Conservation (phyloP, 92 coral and sea anemone species). For the Heteractis magnifica region DNA sequence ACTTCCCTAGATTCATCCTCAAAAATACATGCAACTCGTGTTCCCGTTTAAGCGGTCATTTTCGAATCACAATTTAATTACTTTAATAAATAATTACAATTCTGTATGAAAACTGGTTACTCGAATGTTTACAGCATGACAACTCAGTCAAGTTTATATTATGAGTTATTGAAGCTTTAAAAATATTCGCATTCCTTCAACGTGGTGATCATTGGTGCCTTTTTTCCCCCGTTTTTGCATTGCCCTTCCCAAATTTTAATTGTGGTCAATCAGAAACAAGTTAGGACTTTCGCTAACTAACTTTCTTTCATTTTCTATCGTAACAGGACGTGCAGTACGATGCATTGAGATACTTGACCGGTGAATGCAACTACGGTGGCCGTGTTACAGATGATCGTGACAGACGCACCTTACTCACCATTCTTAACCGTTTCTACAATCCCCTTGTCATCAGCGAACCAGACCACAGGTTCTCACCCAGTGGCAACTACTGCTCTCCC, state of each 20-base stretch:
- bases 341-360: conserved; percentile 88
- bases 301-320: neutral
- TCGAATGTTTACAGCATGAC: no score
- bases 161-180: no score
- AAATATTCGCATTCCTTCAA: no score
- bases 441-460: conserved; percentile 55
- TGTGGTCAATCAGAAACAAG: neutral
- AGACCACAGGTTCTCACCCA: conserved; percentile 84
- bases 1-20: no score
- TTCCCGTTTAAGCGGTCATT: no score
- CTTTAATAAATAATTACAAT: no score
- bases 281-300: neutral
- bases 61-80: no score
- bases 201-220: neutral
- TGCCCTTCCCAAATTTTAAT: neutral
- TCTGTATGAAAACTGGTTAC: no score
- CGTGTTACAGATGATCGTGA: conserved; percentile 99
- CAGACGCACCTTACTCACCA: conserved; percentile 88
- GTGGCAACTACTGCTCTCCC: conserved; percentile 88
- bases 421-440: conserved; percentile 84
- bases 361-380: conserved; percentile 99
- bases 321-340: conserved; percentile 90
- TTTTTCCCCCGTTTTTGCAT: no score
- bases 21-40: no score
- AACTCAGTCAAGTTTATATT: no score